Percentiles rank a stretch among this genome's conserved stretches.
Conservation (phyloP, 2,113 vertebrate genomes). For the Serilophus lunatus region DNA sequence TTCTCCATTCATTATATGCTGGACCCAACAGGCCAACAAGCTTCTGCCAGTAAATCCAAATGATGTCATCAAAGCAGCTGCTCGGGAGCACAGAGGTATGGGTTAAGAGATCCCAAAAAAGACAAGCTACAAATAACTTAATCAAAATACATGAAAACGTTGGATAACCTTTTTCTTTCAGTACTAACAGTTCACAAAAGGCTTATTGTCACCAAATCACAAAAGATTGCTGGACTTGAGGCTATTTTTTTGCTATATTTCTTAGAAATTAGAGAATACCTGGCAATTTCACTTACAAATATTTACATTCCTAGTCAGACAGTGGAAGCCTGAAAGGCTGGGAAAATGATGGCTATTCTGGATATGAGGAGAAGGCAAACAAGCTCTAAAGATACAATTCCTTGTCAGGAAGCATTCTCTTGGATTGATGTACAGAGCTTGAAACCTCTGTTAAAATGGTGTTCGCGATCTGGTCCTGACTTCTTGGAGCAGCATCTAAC, state of each 20-base stretch:
- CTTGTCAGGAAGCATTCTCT: neutral
- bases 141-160: neutral
- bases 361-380: neutral
- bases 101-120: neutral
- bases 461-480: accelerated
- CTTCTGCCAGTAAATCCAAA: neutral
- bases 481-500: neutral
- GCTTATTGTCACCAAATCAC: neutral
- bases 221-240: neutral
- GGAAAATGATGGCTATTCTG: neutral
- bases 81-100: neutral
- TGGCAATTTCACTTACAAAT: neutral
- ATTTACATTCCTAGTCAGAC: neutral
- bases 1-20: neutral
- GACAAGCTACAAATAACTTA: neutral
- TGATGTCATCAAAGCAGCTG: neutral
- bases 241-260: neutral
- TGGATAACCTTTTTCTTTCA: neutral
- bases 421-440: neutral
- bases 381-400: neutral
- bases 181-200: neutral
- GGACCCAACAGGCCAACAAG: neutral
- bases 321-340: neutral
- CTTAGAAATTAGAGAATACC: neutral
- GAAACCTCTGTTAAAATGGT: neutral